These are phyloP conservation scores for Corapipo altera DNA, from an alignment of 2,113 vertebrate genomes.

Conservation along the genomic window DNA sequence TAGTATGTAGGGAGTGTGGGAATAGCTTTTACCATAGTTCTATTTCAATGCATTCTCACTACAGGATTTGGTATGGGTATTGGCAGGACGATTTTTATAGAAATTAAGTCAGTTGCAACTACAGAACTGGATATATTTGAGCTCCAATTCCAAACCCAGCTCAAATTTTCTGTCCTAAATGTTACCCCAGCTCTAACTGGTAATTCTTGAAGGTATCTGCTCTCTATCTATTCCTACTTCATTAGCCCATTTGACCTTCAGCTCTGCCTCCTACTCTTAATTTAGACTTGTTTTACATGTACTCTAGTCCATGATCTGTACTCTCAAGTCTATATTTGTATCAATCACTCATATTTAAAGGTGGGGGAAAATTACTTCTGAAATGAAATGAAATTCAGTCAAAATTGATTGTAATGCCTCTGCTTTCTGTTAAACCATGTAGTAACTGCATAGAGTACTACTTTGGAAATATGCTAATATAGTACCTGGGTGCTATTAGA, in stretches of 20 bases:
- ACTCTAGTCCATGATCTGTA: neutral
- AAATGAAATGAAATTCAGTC: neutral
- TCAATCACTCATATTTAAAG: neutral
- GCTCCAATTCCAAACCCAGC: neutral
- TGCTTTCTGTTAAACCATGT: neutral
- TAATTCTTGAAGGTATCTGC: neutral
- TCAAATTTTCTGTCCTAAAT: neutral
- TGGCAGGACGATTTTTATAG: constrained; percentile 10
- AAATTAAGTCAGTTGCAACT: constrained; percentile 7
- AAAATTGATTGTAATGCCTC: neutral
- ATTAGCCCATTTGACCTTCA: neutral
- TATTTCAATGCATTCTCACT: neutral
- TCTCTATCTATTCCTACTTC: neutral
- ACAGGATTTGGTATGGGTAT: neutral
- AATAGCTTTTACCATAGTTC: neutral
- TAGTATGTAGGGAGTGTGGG: neutral
- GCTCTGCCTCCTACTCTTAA: neutral
- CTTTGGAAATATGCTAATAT: neutral
- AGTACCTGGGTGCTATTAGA: too few species aligned
- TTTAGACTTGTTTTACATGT: neutral
- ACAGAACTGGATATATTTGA: neutral
- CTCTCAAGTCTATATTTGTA: neutral
- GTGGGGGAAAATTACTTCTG: neutral
- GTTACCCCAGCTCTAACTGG: neutral
- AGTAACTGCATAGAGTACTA: neutral